Evolutionary conservation across 2,113 vertebrate species (phyloP).

Genomic region (Papio anubis): DNA sequence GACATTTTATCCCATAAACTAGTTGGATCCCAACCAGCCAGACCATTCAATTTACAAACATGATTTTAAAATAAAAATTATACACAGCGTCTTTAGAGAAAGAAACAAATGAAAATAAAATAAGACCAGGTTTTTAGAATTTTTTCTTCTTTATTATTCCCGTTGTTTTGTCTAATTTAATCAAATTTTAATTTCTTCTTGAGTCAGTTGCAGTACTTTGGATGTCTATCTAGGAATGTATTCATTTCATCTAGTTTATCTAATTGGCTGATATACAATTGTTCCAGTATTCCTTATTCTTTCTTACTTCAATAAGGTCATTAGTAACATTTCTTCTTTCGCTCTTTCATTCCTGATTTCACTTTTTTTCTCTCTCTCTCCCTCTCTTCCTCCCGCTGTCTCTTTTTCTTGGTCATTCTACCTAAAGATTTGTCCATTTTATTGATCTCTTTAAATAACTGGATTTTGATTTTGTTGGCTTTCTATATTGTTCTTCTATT

Average conservation of each 20-base stretch:
- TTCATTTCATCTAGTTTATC: neutral
- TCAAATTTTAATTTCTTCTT: neutral
- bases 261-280: neutral
- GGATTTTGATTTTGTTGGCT: neutral
- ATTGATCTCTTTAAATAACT: neutral
- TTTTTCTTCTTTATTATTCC: too few relatives aligned
- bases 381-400: neutral
- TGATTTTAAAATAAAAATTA: neutral
- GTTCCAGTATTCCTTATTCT: neutral
- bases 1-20: neutral
- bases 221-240: neutral
- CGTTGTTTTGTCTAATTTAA: neutral
- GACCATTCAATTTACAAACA: neutral
- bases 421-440: neutral
- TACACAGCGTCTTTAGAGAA: neutral
- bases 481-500: neutral
- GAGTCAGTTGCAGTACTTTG: neutral
- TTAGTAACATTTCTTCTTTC: neutral
- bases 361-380: too few relatives aligned
- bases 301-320: neutral
- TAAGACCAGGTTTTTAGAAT: neutral
- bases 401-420: neutral
- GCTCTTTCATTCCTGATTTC: neutral
- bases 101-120: slow-evolving; percentile 21
- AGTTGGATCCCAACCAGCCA: neutral